Base-by-base conservation (phyloP, 1,140 invertebrate species). In the Cotesia vestalis region DNA sequence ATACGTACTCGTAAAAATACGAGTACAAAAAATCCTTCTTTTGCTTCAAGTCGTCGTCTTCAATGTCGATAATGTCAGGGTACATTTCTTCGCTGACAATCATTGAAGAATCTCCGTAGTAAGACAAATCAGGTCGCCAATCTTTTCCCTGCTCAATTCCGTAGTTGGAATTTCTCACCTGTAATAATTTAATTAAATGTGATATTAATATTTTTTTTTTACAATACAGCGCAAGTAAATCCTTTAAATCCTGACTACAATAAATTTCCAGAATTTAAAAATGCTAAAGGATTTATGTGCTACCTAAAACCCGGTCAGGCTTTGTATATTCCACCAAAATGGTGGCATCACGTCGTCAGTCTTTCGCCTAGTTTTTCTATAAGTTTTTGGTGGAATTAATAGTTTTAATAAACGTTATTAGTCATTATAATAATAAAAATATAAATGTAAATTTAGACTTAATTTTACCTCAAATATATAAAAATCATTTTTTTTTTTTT, bases 301-400 rank as follows among this genome's bases (percentile, higher is more conserved):
- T 85, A 92, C 4, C 86, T 98, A 36, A 90, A 91, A 74, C 91
- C 94, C 12, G 95, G 95, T 20, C 94, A 97, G 81, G 94, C 97
- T 86, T 84, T 98, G n/a, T 97, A 94, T 83, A 94, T 98, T 76
- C 96, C 96, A 60, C 92, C 94, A 40, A 94, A 94, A 78, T 97
- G 95, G 95, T 98, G 96, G 95, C 96, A 98, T 87, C 94, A 96
- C 85, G 94, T 98, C 35, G 91, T 93, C 73, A 92, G 94, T n/a
- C 83, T 95, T 34, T 90, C 90, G 17, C 88, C 91, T 14, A 93
- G 92, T 81, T 95, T 97, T 80, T 97, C 95, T 46, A 91, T 97
- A 1, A 97, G 95, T 85, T 97, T 97, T 87, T 98, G 96, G 96
- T 97, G 93, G 93, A 64, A 36, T 63, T 64, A 64, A 73, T 2